phyloP scores from a whole-genome alignment of 2,797 vertebrate species.

The Harpagifer antarcticus region DNA sequence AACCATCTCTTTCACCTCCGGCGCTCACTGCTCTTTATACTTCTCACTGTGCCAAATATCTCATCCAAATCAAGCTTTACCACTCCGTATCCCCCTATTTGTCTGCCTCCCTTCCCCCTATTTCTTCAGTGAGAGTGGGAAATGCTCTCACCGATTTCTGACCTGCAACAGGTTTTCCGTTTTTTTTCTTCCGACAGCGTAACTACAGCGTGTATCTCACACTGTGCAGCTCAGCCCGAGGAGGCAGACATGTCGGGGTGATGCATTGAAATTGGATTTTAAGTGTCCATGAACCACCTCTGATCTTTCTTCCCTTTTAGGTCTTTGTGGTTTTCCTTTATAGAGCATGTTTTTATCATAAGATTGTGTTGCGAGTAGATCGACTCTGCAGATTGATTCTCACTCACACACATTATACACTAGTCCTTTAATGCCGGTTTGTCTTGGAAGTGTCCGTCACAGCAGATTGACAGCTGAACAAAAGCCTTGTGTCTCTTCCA shows the following conservation, averaged over 20 bases:
- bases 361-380: not conserved
- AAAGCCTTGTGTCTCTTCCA: constrained; percentile 71
- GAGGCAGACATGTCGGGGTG: constrained; percentile 1
- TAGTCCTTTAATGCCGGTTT: constrained; percentile 9
- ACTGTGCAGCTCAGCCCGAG: constrained; percentile 7
- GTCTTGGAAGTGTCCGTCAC: constrained; percentile 44
- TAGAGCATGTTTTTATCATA: constrained; percentile 3
- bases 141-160: constrained; percentile 43
- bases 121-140: constrained; percentile 17
- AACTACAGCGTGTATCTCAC: constrained; percentile 30
- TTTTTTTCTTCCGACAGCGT: constrained; percentile 30
- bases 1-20: constrained; percentile 38
- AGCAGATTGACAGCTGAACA: constrained; percentile 58
- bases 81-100: constrained; percentile 15
- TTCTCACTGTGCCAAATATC: constrained; percentile 15
- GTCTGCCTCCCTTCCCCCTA: constrained; percentile 11
- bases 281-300: constrained; percentile 22
- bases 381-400: constrained; percentile 6
- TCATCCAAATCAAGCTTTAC: constrained; percentile 19
- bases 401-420: not conserved
- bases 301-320: constrained; percentile 16
- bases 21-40: constrained; percentile 13
- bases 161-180: constrained; percentile 38
- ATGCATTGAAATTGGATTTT: constrained; percentile 50
- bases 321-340: constrained; percentile 4